Evolutionary conservation across 2,888 invertebrate species (phyloP), one percentile per base, ranked within the genome.

Genomic region (Adelognathus sp.): DNA sequence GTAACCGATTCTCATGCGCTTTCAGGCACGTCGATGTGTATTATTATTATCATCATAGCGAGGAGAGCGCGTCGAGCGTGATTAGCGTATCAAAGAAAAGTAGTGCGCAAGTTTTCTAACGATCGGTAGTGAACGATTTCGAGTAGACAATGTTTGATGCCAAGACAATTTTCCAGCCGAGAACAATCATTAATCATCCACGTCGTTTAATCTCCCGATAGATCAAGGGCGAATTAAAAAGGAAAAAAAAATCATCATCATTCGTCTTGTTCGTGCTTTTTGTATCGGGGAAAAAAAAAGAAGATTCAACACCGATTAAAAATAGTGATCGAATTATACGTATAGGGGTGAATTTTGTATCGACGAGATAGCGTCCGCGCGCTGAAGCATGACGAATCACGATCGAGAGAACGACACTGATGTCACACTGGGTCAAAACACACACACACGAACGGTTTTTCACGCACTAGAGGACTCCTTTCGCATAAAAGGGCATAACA

Each of bases 141-240:
- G 41, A 58, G 70, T 60, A 36, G 64, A 71, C 64, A 27, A 60
- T 39, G 33, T 33, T 36, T 60, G 11, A 64, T 64, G 64, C 39
- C 58, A 71, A 54, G 70, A 78, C 69, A 75, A 74, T 79, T 64
- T 21, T 69, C 41, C 31, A 58, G 75, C 75, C 71, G 67, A 71
- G 79, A 79, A 79, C 79, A 79, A 79, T 79, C 79, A 79, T 70
- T 24, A 64, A 64, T 44, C 63, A 63, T 72, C 61, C 52, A 56
- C 74, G 71, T 52, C 39, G 79, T 46, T 61, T 63, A 24, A 56
- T 67, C 50, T 56, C 61, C 39, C 52, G 66, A 36, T 56, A 46
- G 24, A 21, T 50, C n/a, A 24, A 21, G 46, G 11, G 33, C 52
- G 58, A 50, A 63, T 2, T 33, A 21, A 66, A 66, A 21, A 33